phyloP scores from a whole-genome alignment of 2,888 invertebrate genomes.

The Lasioglossum marginatum region DNA sequence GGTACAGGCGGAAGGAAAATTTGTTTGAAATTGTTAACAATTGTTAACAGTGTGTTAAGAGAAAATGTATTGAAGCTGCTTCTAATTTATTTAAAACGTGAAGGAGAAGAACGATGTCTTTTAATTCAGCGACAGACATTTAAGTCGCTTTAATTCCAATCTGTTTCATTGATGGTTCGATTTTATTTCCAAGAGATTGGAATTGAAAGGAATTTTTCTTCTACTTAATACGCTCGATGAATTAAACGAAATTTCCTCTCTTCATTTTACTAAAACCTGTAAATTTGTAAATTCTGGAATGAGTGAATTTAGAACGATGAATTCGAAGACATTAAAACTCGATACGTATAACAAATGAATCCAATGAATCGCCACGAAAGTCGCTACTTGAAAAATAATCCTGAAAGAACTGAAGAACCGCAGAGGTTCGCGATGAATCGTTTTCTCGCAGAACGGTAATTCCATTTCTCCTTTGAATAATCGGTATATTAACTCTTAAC shows the following conservation, averaged over 20 bases:
- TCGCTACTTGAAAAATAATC: neutral
- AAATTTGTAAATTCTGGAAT: too few species aligned
- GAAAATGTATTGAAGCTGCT: neutral
- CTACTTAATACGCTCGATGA: too few species aligned
- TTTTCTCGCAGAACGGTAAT: neutral
- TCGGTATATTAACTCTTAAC: neutral
- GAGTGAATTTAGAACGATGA: neutral
- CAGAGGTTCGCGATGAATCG: neutral
- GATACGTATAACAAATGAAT: neutral
- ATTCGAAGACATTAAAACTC: neutral
- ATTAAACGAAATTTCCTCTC: neutral
- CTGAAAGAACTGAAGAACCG: neutral
- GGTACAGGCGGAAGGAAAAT: neutral
- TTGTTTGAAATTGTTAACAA: neutral
- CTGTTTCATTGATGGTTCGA: neutral
- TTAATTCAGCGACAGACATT: neutral
- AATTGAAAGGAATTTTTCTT: neutral
- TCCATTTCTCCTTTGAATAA: constrained; percentile 1
- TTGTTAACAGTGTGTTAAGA: neutral
- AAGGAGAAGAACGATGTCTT: neutral
- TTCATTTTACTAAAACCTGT: neutral
- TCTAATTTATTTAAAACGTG: neutral
- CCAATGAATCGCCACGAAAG: neutral
- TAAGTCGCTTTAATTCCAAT: neutral
- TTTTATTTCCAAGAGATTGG: neutral